These are phyloP conservation scores for Dynastes tityus DNA, from an alignment of 2,888 invertebrate species.

Conservation along the genomic window DNA sequence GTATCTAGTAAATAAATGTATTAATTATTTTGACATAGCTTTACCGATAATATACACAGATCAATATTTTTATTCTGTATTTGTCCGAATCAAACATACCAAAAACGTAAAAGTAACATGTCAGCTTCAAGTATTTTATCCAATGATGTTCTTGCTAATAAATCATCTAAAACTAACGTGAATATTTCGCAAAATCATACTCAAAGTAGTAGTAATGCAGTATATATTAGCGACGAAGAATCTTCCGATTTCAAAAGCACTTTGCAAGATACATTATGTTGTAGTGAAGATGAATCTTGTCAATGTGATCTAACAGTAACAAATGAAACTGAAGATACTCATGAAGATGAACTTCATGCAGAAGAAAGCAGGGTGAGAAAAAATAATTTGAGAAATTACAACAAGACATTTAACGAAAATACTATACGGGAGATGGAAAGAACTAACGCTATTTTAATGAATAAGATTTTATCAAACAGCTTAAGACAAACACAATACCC, in stretches of 20 bases:
- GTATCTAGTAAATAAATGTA: slow-evolving; percentile 44
- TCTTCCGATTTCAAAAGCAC: slow-evolving; percentile 6
- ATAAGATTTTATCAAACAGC: slow-evolving; percentile 59
- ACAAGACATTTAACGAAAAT: slow-evolving; percentile 59
- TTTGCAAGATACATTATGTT: slow-evolving; percentile 23
- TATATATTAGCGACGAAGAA: slow-evolving; percentile 17
- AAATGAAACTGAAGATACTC: neutral
- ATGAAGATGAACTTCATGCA: slow-evolving; percentile 37
- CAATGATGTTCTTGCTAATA: neutral
- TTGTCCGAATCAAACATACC: neutral
- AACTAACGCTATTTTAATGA: slow-evolving; percentile 59
- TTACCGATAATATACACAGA: slow-evolving; percentile 31
- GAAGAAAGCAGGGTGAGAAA: slow-evolving; percentile 28
- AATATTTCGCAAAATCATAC: slow-evolving; percentile 2
- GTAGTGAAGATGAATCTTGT: slow-evolving; percentile 38
- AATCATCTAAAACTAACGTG: too few relatives aligned
- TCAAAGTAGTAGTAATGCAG: slow-evolving; percentile 7
- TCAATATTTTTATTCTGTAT: slow-evolving; percentile 45
- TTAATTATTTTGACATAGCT: slow-evolving; percentile 43
- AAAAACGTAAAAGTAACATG: slow-evolving; percentile 9
- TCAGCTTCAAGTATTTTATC: slow-evolving; percentile 14
- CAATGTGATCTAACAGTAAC: slow-evolving; percentile 5
- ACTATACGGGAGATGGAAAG: slow-evolving; percentile 60
- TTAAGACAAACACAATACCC: slow-evolving; percentile 56
- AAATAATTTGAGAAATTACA: slow-evolving; percentile 18